Conservation (phyloP, 2,113 vertebrate species). For the Ivindomyrus marchei region DNA sequence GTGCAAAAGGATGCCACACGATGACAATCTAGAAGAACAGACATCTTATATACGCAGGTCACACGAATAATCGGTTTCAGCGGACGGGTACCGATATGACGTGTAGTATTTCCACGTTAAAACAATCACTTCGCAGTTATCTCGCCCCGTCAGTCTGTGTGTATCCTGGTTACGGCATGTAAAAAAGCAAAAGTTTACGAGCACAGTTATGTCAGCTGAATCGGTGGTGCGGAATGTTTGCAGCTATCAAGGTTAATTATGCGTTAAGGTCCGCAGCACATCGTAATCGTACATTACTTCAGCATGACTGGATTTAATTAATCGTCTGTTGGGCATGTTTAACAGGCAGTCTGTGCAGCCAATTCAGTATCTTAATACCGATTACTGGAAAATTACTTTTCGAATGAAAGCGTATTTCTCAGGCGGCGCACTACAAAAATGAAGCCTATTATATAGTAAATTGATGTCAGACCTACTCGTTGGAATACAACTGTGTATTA, state of each 20-base stretch:
- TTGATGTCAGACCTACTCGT: not conserved
- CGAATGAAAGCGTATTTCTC: not conserved
- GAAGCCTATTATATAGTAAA: not conserved
- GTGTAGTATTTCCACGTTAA: not conserved
- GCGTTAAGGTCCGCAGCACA: not conserved
- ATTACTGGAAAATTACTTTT: not conserved
- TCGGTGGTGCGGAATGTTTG: not conserved
- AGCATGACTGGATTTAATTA: not conserved
- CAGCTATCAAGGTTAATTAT: not conserved
- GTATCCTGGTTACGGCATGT: not conserved
- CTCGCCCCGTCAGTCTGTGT: not conserved
- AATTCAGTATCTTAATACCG: not conserved
- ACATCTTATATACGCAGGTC: not conserved
- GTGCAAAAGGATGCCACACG: not conserved
- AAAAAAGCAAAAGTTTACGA: not conserved
- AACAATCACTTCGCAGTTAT: not conserved
- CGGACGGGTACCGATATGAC: not conserved
- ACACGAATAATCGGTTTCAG: not conserved
- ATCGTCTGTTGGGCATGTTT: not conserved
- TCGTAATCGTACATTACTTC: not conserved
- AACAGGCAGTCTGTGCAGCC: not conserved
- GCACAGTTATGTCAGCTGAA: not conserved
- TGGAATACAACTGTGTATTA: not conserved
- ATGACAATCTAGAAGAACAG: not conserved
- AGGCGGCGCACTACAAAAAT: not conserved